Base-by-base conservation (phyloP, 1,140 invertebrate genomes). In the Homarus americanus region DNA sequence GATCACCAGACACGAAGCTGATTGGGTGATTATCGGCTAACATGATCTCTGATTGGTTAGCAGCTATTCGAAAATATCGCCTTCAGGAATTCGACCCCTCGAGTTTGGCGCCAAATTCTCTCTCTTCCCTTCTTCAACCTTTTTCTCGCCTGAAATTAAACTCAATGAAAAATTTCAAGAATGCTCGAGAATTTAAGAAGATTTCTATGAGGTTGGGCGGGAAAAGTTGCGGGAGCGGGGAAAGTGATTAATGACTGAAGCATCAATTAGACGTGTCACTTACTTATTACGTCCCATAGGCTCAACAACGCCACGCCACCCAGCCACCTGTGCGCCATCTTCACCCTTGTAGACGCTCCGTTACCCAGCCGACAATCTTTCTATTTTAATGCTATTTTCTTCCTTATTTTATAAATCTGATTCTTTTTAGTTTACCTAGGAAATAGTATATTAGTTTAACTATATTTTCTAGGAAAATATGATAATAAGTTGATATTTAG, bases 251-350 rank as follows among this genome's bases (percentile, higher is more conserved):
- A 85, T 85, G 83, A 85, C 83, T 73, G n/a, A 20, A 75, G 83
- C 83, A 85, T 85, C 83, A 85, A 85, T 85, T 85, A 85, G 69
- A 53, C n/a, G 38, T 49, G 83, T 85, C 83, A 85, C 83, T 85
- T 53, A 73, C 69, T 75, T 85, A 85, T 85, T 69, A 58, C 53
- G 53, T 58, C 9, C 53, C 53, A 58, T 58, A 58, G 10, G 20
- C 53, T 58, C 53, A 10, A 58, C 53, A 58, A 10, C 7, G 53
- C 9, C 53, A 58, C 53, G 2, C 9, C 9, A 58, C 20, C 53
- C 63, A 5, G 28, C 63, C 0, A 28, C 0, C 2, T 2, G 9
- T 17, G 20, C 9, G 53, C 53, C 53, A 24, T 58, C 20, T 24
- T 58, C 53, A 17, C 9, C 53, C 20, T 17, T 17, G 20, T 17